Percentiles rank a stretch among this genome's conserved stretches.
phyloP scores from a whole-genome alignment of 2,888 invertebrate genomes.

The Colletes collaris region DNA sequence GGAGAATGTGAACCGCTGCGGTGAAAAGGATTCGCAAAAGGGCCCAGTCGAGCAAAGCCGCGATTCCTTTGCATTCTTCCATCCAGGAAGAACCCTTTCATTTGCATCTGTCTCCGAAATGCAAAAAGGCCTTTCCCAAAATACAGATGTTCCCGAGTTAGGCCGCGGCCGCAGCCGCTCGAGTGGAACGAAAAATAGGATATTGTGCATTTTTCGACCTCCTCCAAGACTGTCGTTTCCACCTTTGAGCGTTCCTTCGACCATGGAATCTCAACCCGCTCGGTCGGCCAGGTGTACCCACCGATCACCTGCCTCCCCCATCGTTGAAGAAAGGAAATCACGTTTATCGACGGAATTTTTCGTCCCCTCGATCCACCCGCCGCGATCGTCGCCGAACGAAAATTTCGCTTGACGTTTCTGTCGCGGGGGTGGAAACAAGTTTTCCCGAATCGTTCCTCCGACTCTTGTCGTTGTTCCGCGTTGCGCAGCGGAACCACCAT shows the following conservation, averaged over 20 bases:
- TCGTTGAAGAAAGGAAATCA: constrained; percentile 29
- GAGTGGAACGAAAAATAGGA: constrained; percentile 75
- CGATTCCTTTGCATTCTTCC: constrained; percentile 67
- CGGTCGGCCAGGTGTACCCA: constrained; percentile 49
- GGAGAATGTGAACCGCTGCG: constrained; percentile 56
- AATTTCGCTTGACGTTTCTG: neutral
- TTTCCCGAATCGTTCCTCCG: constrained; percentile 6
- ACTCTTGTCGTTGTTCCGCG: neutral
- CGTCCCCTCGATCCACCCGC: neutral
- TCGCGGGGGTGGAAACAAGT: neutral
- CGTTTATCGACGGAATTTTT: constrained; percentile 23
- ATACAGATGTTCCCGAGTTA: constrained; percentile 75
- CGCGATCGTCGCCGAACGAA: neutral
- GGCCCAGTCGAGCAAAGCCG: constrained; percentile 64
- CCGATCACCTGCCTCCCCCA: constrained; percentile 67
- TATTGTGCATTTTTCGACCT: constrained; percentile 55
- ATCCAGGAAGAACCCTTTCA: constrained; percentile 69
- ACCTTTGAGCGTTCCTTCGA: constrained; percentile 39
- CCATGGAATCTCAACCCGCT: constrained; percentile 39
- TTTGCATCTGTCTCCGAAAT: constrained; percentile 74
- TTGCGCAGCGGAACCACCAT: neutral
- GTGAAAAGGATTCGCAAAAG: constrained; percentile 69
- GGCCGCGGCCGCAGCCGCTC: constrained; percentile 64
- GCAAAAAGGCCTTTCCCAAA: constrained; percentile 71
- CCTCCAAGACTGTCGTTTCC: constrained; percentile 64